phyloP scores from a whole-genome alignment of 2,797 vertebrate species.

The Sebastes matsubarae region DNA sequence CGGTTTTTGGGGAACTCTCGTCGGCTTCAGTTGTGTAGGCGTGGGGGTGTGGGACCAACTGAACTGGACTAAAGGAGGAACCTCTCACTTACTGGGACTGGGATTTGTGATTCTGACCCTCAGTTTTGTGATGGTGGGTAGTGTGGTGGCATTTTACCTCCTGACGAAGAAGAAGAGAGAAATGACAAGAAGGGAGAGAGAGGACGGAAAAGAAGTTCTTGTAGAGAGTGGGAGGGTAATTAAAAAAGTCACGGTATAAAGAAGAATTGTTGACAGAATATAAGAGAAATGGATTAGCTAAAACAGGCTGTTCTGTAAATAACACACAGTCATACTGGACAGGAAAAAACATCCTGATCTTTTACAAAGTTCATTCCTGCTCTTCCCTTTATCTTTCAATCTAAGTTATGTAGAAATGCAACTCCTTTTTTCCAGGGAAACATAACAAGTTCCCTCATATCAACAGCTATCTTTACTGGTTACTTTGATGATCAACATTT shows the following conservation, averaged over 20 bases:
- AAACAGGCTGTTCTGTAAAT: background rate
- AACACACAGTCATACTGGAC: background rate
- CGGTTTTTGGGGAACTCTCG: constrained; percentile 80
- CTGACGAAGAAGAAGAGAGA: constrained; percentile 64
- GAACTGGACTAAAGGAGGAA: background rate
- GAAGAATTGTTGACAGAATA: background rate
- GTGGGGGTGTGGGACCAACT: constrained; percentile 80
- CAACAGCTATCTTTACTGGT: background rate
- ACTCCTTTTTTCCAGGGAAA: background rate
- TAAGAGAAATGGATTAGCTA: background rate
- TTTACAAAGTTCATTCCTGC: background rate
- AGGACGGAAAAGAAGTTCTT: constrained; percentile 79
- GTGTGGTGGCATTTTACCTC: constrained; percentile 57
- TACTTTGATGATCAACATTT: background rate
- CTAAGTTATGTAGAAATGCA: background rate
- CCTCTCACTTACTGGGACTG: constrained; percentile 73
- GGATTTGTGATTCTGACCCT: constrained; percentile 77
- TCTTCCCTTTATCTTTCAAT: background rate
- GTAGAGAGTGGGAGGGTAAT: constrained; percentile 70
- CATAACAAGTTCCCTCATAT: background rate
- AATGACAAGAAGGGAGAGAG: constrained; percentile 41
- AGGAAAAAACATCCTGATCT: background rate
- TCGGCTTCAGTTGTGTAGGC: constrained; percentile 77
- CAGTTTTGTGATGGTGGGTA: constrained; percentile 57
- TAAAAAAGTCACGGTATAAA: constrained; percentile 82